Evolutionary conservation across 2,797 vertebrate genomes (phyloP).

Genomic region (Karalla daura): DNA sequence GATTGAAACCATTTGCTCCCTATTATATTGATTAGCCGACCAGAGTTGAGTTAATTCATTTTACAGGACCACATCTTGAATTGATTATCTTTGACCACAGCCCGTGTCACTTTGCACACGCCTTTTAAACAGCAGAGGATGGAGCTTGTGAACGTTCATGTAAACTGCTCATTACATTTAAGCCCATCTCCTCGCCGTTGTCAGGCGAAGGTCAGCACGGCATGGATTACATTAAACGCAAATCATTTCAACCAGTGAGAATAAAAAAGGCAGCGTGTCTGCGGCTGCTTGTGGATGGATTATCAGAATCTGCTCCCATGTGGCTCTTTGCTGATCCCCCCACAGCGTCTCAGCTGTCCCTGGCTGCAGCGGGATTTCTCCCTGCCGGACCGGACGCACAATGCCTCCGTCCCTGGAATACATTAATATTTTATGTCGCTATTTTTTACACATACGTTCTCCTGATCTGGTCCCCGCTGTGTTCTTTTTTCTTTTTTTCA

Average conservation of each 20-base stretch:
- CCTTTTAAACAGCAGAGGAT: neutral
- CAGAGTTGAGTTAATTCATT: neutral
- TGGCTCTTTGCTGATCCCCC: conserved; percentile 49
- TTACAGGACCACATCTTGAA: neutral
- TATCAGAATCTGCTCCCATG: conserved; percentile 53
- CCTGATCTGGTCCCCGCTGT: conserved; percentile 1
- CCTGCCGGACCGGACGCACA: conserved; percentile 1
- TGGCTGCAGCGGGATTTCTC: conserved; percentile 23
- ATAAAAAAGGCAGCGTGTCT: conserved; percentile 11
- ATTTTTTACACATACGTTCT: conserved; percentile 10
- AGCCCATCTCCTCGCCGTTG: conserved; percentile 8
- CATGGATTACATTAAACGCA: conserved; percentile 24
- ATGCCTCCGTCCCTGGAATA: conserved; percentile 10
- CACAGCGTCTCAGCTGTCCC: conserved; percentile 21
- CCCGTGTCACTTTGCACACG: neutral
- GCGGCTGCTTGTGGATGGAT: conserved; percentile 28
- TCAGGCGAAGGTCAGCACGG: conserved; percentile 5
- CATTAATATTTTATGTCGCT: conserved; percentile 37
- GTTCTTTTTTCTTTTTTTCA: neutral
- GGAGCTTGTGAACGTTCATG: conserved; percentile 1
- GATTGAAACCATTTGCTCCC: too few species aligned
- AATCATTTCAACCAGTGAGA: conserved; percentile 30
- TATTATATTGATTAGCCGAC: neutral
- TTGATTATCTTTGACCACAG: neutral
- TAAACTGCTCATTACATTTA: conserved; percentile 36